Evolutionary conservation across 2,113 vertebrate species (phyloP).

Genomic region (Mesoclemmys tuberculata): DNA sequence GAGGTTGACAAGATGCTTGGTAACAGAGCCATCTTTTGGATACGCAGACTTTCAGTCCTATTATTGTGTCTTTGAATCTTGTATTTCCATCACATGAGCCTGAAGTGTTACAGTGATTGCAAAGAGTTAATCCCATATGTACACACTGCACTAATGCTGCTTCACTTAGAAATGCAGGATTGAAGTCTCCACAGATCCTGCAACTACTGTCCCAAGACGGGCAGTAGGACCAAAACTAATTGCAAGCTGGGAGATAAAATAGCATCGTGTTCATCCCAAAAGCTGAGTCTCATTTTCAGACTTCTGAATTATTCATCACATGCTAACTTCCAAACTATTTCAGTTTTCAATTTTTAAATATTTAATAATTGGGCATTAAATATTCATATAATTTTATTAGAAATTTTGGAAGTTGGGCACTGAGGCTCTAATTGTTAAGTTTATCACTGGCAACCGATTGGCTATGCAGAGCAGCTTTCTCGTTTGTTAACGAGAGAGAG

Average conservation of each 20-base stretch:
- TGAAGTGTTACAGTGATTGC: background rate
- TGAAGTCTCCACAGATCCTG: background rate
- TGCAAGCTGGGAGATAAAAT: background rate
- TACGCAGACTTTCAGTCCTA: slow-evolving; percentile 52
- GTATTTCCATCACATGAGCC: background rate
- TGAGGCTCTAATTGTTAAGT: slow-evolving; percentile 63
- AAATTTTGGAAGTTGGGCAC: slow-evolving; percentile 67
- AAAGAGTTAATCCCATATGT: background rate
- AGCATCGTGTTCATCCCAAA: slow-evolving; percentile 38
- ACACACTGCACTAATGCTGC: background rate
- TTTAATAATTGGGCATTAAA: slow-evolving; percentile 85
- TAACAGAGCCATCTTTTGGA: slow-evolving; percentile 72
- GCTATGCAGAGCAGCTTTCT: background rate
- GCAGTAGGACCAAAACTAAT: background rate
- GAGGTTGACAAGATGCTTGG: slow-evolving; percentile 54
- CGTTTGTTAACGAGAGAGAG: slow-evolving; percentile 20
- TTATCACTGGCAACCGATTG: slow-evolving; percentile 14
- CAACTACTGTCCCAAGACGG: background rate
- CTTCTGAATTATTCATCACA: slow-evolving; percentile 78
- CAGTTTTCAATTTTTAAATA: slow-evolving; percentile 82
- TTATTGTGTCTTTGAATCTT: slow-evolving; percentile 6
- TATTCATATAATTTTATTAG: slow-evolving; percentile 84
- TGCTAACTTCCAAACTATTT: slow-evolving; percentile 77
- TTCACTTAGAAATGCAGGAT: background rate
- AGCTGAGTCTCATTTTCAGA: background rate